Conservation (phyloP, 1,140 invertebrate genomes). For the Drosophila serrata region DNA sequence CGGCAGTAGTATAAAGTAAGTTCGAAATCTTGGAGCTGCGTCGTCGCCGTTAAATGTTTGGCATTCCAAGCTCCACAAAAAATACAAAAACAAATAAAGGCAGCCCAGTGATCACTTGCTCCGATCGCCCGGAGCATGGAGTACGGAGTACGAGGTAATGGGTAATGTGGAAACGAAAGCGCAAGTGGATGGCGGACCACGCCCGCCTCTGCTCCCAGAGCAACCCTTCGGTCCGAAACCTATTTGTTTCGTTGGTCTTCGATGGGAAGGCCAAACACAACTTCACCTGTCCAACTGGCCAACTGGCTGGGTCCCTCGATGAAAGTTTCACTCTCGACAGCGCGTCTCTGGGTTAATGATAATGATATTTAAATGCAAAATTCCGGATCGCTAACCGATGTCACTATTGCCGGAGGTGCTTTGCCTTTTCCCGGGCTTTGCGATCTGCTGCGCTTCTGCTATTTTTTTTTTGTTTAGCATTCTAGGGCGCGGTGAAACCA, state of each 20-base stretch:
- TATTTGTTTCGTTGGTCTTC: conserved; percentile 36
- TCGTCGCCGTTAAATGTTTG: conserved; percentile 56
- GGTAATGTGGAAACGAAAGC: conserved; percentile 66
- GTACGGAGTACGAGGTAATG: conserved; percentile 6
- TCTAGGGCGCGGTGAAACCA: conserved; percentile 59
- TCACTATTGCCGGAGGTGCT: conserved; percentile 4
- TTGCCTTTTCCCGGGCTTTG: conserved; percentile 6
- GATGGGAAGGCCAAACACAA: conserved; percentile 29
- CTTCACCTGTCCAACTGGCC: conserved; percentile 10
- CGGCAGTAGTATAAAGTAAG: neutral
- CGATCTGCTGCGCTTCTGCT: conserved; percentile 12
- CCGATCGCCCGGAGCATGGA: conserved; percentile 27
- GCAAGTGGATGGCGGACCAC: conserved; percentile 56
- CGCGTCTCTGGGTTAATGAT: conserved; percentile 1
- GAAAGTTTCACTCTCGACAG: conserved; percentile 39
- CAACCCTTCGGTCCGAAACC: conserved; percentile 15
- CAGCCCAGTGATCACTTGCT: conserved; percentile 51
- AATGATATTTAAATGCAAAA: conserved; percentile 42
- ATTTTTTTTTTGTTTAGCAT: too few species aligned
- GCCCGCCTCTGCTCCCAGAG: conserved; percentile 18
- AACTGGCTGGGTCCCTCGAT: conserved; percentile 1
- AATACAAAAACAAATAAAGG: conserved; percentile 55
- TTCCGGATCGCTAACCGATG: conserved; percentile 20
- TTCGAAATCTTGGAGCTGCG: neutral
- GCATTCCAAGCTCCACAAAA: conserved; percentile 59